phyloP scores from a whole-genome alignment of 2,888 invertebrate species.

The Drosophila limbata region DNA sequence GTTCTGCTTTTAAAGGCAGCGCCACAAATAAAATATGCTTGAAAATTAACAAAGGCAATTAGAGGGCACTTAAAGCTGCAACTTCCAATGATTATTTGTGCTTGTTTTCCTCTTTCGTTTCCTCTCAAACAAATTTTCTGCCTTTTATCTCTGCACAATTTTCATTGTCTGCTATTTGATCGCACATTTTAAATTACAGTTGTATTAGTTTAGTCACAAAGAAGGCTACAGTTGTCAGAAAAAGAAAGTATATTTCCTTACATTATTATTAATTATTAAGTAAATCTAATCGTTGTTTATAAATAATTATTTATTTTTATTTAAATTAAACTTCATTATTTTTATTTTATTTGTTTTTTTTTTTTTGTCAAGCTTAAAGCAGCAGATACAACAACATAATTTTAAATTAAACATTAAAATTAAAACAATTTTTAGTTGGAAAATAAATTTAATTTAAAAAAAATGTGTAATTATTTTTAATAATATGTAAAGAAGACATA shows the following conservation, averaged over 20 bases:
- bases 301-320: neutral
- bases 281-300: neutral
- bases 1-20: conserved; percentile 34
- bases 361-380: no score
- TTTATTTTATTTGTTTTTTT: no score
- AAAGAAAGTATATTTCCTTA: neutral
- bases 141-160: conserved; percentile 6
- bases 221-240: neutral
- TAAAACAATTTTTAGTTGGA: no score
- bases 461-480: no score
- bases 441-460: no score
- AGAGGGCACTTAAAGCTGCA: conserved; percentile 59
- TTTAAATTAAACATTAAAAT: no score
- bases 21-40: conserved; percentile 51
- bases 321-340: no score
- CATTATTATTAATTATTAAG: neutral
- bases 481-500: no score
- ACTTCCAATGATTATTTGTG: conserved; percentile 47
- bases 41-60: conserved; percentile 73
- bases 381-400: no score
- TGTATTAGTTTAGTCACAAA: neutral
- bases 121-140: neutral
- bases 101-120: neutral
- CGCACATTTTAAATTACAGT: conserved; percentile 5
- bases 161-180: conserved; percentile 25